phyloP scores from a whole-genome alignment of 2,888 invertebrate genomes.

The Amphipoea lucens region DNA sequence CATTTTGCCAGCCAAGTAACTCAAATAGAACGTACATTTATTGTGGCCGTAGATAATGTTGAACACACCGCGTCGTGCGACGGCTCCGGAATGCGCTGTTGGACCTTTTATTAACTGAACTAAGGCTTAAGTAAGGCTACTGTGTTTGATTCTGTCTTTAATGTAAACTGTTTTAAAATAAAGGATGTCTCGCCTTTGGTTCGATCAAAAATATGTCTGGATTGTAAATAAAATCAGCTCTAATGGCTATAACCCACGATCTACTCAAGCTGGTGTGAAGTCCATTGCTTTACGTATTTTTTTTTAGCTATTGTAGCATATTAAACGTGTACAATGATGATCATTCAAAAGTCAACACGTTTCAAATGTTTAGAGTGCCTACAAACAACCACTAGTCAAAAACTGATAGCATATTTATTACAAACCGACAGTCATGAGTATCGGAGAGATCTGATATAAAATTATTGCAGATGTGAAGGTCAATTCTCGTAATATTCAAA shows the following conservation, averaged over 20 bases:
- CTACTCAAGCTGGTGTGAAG: not conserved
- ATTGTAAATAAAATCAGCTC: not conserved
- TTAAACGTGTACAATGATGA: not conserved
- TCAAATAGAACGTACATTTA: conserved; percentile 71
- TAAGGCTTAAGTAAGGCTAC: conserved; percentile 33
- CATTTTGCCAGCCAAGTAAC: conserved; percentile 69
- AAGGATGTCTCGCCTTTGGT: not conserved
- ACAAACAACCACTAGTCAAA: not conserved
- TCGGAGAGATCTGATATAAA: not conserved
- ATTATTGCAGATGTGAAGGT: not conserved
- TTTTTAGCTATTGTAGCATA: not conserved
- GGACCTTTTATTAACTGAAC: conserved; percentile 50
- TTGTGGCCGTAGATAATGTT: conserved; percentile 64
- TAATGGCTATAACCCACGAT: not conserved
- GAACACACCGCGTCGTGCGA: conserved; percentile 47
- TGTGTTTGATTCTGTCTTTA: conserved; percentile 23
- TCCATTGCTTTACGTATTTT: not conserved
- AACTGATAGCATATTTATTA: not conserved
- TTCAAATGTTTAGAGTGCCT: not conserved
- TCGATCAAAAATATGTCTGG: not conserved
- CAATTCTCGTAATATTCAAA: no score
- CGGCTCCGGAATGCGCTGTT: conserved; percentile 28
- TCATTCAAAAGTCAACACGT: not conserved
- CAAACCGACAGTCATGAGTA: not conserved
- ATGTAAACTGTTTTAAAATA: conserved; percentile 23